Evolutionary conservation across 2,888 invertebrate genomes (phyloP).

Genomic region (Prenolepis imparis): DNA sequence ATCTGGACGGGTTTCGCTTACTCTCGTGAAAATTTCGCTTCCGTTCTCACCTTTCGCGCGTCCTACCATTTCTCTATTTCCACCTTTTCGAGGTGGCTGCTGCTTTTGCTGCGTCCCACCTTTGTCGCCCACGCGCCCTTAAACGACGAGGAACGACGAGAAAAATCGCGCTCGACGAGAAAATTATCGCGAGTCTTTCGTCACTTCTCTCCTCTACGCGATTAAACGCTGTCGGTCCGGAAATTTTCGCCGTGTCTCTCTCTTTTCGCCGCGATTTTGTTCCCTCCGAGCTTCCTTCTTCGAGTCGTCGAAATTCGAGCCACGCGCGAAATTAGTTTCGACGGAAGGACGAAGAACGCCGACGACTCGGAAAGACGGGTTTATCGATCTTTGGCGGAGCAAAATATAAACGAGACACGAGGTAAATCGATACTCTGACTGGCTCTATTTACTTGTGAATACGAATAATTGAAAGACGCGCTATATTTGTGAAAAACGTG

Average conservation of each 20-base stretch:
- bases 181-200: slow-evolving; percentile 60
- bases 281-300: background rate
- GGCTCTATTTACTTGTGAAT: background rate
- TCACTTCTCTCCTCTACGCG: slow-evolving; percentile 44
- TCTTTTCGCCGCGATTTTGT: background rate
- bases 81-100: background rate
- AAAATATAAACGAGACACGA: slow-evolving; percentile 2
- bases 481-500: background rate
- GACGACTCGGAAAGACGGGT: background rate
- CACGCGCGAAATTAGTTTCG: slow-evolving; percentile 28
- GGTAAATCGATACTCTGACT: background rate
- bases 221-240: slow-evolving; percentile 50
- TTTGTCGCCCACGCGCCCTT: slow-evolving; percentile 14
- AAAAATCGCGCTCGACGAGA: slow-evolving; percentile 60
- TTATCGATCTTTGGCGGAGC: slow-evolving; percentile 12
- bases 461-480: background rate
- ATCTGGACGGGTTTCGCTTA: slow-evolving; percentile 25
- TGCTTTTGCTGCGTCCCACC: slow-evolving; percentile 8
- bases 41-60: slow-evolving; percentile 18
- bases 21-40: slow-evolving; percentile 41
- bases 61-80: slow-evolving; percentile 22
- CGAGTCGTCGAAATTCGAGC: slow-evolving; percentile 8
- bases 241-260: slow-evolving; percentile 5
- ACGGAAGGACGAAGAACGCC: background rate
- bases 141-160: slow-evolving; percentile 22